phyloP scores from a whole-genome alignment of 1,140 invertebrate species.

The Theocolax elegans region DNA sequence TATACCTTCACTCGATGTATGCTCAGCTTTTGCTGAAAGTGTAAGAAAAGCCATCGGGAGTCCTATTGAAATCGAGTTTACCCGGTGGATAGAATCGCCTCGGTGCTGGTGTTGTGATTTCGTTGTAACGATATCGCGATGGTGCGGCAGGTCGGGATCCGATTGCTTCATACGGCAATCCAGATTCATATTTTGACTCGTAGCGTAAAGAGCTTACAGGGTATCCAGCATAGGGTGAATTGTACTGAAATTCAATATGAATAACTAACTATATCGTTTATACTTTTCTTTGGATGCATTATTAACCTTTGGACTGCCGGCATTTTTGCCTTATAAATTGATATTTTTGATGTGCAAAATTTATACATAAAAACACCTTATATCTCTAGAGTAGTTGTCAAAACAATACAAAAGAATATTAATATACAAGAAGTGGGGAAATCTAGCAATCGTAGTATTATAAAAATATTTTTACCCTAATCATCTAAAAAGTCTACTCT shows the following conservation, averaged over 20 bases:
- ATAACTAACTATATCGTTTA: too few relatives aligned
- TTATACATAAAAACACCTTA: too few relatives aligned
- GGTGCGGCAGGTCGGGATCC: neutral
- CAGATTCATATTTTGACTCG: neutral
- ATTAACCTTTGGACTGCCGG: too few relatives aligned
- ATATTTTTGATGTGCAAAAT: too few relatives aligned
- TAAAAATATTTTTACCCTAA: too few relatives aligned
- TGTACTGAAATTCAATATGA: neutral
- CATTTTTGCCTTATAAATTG: too few relatives aligned
- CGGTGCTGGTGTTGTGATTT: slow-evolving; percentile 74
- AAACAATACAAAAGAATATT: too few relatives aligned
- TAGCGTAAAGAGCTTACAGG: neutral
- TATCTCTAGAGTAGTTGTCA: too few relatives aligned
- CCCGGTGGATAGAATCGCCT: slow-evolving; percentile 83
- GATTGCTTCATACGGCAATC: neutral
- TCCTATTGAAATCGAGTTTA: slow-evolving; percentile 84
- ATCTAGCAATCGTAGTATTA: too few relatives aligned
- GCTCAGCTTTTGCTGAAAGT: slow-evolving; percentile 75
- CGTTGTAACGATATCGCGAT: slow-evolving; percentile 60
- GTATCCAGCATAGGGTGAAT: slow-evolving; percentile 57
- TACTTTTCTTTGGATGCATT: too few relatives aligned
- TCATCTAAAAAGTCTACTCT: too few relatives aligned
- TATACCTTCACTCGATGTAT: neutral
- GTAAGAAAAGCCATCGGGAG: slow-evolving; percentile 85
- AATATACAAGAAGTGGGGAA: too few relatives aligned